These are phyloP conservation scores for Gila orcuttii DNA, from an alignment of 2,113 vertebrate species.

Conservation along the genomic window DNA sequence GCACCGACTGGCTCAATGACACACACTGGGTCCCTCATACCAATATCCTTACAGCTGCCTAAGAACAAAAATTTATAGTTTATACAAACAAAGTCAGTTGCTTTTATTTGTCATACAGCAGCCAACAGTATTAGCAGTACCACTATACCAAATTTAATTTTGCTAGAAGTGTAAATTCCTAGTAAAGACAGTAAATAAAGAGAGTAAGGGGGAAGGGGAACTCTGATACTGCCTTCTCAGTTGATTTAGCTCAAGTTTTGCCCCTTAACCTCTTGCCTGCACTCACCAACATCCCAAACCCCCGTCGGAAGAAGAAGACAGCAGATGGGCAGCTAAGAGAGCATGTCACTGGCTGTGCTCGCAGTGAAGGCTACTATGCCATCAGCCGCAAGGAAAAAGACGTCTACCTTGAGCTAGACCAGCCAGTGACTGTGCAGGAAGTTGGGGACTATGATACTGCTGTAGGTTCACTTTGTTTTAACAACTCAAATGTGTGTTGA, in stretches of 20 bases:
- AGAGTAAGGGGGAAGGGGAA: no score
- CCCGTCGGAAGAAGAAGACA: constrained; percentile 82
- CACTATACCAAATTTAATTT: not conserved
- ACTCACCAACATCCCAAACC: constrained; percentile 91
- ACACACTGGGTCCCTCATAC: constrained; percentile 94
- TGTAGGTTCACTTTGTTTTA: constrained; percentile 65
- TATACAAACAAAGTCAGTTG: not conserved
- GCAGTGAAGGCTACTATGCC: constrained; percentile 91
- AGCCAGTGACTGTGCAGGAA: constrained; percentile 81
- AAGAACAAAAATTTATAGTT: not conserved
- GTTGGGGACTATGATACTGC: constrained; percentile 79
- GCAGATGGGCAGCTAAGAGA: constrained; percentile 80
- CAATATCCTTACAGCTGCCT: constrained; percentile 82
- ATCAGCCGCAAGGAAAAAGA: constrained; percentile 95
- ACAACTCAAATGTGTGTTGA: not conserved
- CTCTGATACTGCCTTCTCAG: not conserved
- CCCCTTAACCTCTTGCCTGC: constrained; percentile 77
- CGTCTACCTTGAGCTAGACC: constrained; percentile 86
- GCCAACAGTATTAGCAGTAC: not conserved
- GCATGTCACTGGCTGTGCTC: constrained; percentile 87
- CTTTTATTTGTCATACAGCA: not conserved
- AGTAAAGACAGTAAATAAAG: not conserved
- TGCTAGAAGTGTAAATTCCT: not conserved
- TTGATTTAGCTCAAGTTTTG: constrained; percentile 15
- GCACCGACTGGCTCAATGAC: constrained; percentile 91